A percentile compares a stretch with the other conserved stretches of the same genome.
Evolutionary conservation across 2,888 invertebrate genomes (phyloP).

Genomic region (Clusia tigrina): DNA sequence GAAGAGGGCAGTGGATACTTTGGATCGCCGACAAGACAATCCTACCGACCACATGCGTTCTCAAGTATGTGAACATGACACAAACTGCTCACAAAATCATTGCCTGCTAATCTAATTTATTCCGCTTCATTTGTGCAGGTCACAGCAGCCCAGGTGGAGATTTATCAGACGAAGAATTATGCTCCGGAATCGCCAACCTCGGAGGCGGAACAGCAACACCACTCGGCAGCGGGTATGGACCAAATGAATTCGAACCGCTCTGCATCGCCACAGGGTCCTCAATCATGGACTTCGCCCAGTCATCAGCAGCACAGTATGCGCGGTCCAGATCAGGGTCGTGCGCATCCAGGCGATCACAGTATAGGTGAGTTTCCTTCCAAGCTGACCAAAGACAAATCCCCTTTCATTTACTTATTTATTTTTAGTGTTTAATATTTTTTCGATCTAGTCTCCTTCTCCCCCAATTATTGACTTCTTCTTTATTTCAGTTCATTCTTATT

Average conservation of each 20-base stretch:
- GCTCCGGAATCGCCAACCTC: slow-evolving; percentile 64
- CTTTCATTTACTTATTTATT: slow-evolving; percentile 8
- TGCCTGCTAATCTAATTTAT: background rate
- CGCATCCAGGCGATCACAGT: slow-evolving; percentile 65
- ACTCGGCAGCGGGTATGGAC: slow-evolving; percentile 62
- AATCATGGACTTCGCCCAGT: slow-evolving; percentile 64
- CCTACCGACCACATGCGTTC: slow-evolving; percentile 67
- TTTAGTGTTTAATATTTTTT: slow-evolving; percentile 15
- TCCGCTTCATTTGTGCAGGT: slow-evolving; percentile 44
- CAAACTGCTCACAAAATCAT: background rate
- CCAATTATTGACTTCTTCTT: background rate
- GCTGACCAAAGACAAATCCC: too few species aligned
- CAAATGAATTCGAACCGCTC: slow-evolving; percentile 65
- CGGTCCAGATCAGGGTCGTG: slow-evolving; percentile 65
- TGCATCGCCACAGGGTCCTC: slow-evolving; percentile 64
- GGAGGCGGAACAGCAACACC: slow-evolving; percentile 62
- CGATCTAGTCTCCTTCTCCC: background rate
- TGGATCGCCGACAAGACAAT: slow-evolving; percentile 66
- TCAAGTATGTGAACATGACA: slow-evolving; percentile 66
- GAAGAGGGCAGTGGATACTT: slow-evolving; percentile 76
- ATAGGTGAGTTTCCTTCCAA: slow-evolving; percentile 55
- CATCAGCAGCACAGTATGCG: slow-evolving; percentile 58
- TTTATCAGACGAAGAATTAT: slow-evolving; percentile 66
- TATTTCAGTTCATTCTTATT: slow-evolving; percentile 1
- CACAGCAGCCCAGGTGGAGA: slow-evolving; percentile 67